These are phyloP conservation scores for Thamnaconus septentrionalis DNA, from an alignment of 2,113 vertebrate species.

Conservation along the genomic window DNA sequence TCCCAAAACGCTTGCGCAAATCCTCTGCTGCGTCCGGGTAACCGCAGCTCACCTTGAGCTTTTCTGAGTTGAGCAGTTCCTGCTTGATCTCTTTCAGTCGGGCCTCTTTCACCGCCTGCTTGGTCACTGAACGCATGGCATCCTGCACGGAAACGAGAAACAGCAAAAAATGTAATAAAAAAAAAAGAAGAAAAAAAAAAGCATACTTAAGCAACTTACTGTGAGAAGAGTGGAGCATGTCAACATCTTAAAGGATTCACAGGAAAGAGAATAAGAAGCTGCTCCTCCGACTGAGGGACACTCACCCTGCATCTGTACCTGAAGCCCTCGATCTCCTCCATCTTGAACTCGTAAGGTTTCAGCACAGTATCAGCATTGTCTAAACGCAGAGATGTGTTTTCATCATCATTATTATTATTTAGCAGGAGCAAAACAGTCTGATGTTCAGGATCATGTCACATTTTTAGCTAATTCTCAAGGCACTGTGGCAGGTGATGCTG, in stretches of 20 bases:
- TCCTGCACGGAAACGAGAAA: constrained; percentile 72
- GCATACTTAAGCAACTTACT: no score
- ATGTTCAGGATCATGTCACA: no score
- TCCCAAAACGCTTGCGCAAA: neutral
- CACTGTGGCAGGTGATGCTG: no score
- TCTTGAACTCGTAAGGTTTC: constrained; percentile 85
- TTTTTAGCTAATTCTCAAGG: no score
- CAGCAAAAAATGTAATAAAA: neutral
- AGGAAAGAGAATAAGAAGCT: neutral
- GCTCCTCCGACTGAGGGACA: neutral
- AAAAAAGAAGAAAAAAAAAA: no score
- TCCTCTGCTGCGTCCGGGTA: neutral
- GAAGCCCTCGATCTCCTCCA: constrained; percentile 88
- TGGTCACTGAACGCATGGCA: constrained; percentile 92
- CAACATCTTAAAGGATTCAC: no score
- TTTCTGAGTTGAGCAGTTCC: constrained; percentile 92
- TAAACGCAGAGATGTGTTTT: constrained; percentile 48
- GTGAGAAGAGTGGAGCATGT: no score
- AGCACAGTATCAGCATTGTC: constrained; percentile 70
- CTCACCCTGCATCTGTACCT: constrained; percentile 90
- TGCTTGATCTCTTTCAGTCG: constrained; percentile 91
- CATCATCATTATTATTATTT: no score
- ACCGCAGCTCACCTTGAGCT: constrained; percentile 81
- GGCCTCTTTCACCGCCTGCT: constrained; percentile 89
- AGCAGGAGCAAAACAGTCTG: no score